These are phyloP conservation scores for Craniophora ligustri DNA, from an alignment of 2,888 invertebrate genomes.

Conservation along the genomic window DNA sequence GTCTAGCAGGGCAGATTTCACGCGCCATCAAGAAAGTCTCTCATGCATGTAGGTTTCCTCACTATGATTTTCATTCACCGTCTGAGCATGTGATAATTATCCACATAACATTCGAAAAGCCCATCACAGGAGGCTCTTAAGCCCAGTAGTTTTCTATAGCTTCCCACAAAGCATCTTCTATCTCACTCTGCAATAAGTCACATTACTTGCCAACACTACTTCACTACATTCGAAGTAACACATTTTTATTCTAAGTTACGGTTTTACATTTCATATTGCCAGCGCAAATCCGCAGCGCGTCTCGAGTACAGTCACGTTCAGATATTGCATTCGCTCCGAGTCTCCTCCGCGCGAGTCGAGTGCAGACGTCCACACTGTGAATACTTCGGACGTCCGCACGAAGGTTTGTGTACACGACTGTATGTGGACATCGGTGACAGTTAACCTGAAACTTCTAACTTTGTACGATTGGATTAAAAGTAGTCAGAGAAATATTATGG, in stretches of 20 bases:
- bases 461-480: not conserved
- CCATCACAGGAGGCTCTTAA: no score
- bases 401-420: constrained; percentile 30
- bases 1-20: no score
- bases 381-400: constrained; percentile 24
- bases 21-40: no score
- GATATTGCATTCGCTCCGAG: constrained; percentile 54
- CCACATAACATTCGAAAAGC: no score
- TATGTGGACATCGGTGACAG: constrained; percentile 5
- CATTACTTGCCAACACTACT: constrained; percentile 27
- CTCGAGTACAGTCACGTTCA: constrained; percentile 55
- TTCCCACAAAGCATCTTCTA: no score
- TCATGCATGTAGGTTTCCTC: no score
- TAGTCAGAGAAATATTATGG: not conserved
- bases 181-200: constrained; percentile 1
- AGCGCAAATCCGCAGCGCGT: constrained; percentile 33
- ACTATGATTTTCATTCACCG: no score
- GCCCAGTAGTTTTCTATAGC: no score
- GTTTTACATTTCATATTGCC: constrained; percentile 48
- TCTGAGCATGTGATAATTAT: no score
- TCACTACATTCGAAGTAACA: constrained; percentile 29
- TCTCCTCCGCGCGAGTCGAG: constrained; percentile 41
- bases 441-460: not conserved
- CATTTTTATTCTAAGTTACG: constrained; percentile 44
- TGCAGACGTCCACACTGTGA: constrained; percentile 18